These are phyloP conservation scores for Andricus quercusramuli DNA, from an alignment of 2,888 invertebrate species.

Conservation along the genomic window DNA sequence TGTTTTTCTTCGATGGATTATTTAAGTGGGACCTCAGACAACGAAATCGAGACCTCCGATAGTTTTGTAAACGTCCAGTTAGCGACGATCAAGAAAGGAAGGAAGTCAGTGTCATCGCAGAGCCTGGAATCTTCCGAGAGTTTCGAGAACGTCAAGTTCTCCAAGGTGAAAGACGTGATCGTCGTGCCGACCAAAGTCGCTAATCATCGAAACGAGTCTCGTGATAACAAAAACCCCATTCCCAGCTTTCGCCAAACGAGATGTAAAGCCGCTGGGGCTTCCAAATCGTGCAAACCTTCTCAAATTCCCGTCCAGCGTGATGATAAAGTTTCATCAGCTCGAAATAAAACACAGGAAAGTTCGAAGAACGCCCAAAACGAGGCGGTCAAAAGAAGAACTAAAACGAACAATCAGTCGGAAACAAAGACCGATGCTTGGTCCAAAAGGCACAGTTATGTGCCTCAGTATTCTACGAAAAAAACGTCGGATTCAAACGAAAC, in stretches of 20 bases:
- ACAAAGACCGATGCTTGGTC: conserved; percentile 46
- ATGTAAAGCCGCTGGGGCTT: conserved; percentile 36
- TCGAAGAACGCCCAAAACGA: conserved; percentile 58
- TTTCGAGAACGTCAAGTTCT: conserved; percentile 65
- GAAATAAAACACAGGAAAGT: conserved; percentile 42
- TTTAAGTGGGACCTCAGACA: conserved; percentile 65
- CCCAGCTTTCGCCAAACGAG: conserved; percentile 42
- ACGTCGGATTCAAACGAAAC: conserved; percentile 46
- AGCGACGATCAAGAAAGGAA: conserved; percentile 60
- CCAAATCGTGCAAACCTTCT: conserved; percentile 52
- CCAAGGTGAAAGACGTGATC: conserved; percentile 46
- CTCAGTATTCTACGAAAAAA: conserved; percentile 57
- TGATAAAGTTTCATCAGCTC: conserved; percentile 27
- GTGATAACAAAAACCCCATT: conserved; percentile 33
- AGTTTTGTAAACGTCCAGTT: conserved; percentile 72
- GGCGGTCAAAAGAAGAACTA: conserved; percentile 60
- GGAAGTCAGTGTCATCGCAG: conserved; percentile 65
- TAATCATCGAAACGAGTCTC: conserved; percentile 22
- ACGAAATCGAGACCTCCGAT: conserved; percentile 71
- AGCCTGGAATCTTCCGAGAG: conserved; percentile 69
- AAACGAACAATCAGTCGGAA: conserved; percentile 43
- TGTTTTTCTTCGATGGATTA: conserved; percentile 61
- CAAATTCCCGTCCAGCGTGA: conserved; percentile 60
- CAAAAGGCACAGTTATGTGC: conserved; percentile 66
- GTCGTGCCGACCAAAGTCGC: conserved; percentile 1